phyloP scores from a whole-genome alignment of 2,888 invertebrate species.

The Acleris cristana region DNA sequence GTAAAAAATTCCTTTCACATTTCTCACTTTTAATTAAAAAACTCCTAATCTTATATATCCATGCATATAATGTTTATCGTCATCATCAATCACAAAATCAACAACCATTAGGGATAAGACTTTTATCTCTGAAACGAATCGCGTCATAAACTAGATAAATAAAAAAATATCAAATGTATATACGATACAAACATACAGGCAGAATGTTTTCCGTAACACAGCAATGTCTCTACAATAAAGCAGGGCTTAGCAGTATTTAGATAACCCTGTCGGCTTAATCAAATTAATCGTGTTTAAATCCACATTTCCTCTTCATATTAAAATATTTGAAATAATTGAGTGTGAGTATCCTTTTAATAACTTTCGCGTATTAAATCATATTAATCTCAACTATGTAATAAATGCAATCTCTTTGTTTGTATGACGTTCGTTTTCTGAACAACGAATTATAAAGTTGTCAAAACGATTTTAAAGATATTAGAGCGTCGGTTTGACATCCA shows the following conservation, averaged over 20 bases:
- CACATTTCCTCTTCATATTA: constrained; percentile 11
- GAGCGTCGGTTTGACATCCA: no score
- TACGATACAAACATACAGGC: background rate
- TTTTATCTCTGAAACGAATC: constrained; percentile 18
- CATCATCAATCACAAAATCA: constrained; percentile 31
- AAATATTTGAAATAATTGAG: background rate
- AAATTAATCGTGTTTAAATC: constrained; percentile 24
- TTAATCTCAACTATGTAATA: no score
- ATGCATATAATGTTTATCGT: background rate
- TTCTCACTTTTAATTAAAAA: no score
- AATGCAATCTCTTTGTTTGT: no score
- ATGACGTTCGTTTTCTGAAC: no score
- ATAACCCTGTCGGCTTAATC: constrained; percentile 24
- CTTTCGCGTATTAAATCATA: background rate
- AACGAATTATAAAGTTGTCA: no score
- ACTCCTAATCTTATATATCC: no score
- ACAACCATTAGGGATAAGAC: constrained; percentile 28
- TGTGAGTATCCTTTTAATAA: no score
- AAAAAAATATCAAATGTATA: background rate
- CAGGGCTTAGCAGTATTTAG: constrained; percentile 25
- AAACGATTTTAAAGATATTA: no score
- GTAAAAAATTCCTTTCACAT: no score
- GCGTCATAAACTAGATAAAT: constrained; percentile 23
- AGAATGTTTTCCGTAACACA: no score
- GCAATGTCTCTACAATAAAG: background rate